These are phyloP conservation scores for Mesorhabditis belari DNA, from an alignment of 2,888 invertebrate species.

Conservation along the genomic window DNA sequence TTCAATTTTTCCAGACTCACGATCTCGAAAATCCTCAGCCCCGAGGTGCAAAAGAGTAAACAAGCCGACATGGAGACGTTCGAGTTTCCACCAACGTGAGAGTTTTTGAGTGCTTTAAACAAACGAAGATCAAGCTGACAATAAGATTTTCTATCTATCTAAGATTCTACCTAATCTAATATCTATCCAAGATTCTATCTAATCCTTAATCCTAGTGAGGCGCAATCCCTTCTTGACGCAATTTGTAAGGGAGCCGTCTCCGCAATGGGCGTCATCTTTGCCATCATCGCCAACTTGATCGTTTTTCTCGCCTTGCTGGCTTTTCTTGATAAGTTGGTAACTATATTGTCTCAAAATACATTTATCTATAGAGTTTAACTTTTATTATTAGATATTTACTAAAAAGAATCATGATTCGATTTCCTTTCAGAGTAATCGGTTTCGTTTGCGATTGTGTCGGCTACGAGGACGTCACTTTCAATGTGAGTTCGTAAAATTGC, in stretches of 20 bases:
- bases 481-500: background rate
- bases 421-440: background rate
- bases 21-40: slow-evolving; percentile 77
- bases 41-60: slow-evolving; percentile 74
- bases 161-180: too few species aligned
- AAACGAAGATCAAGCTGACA: too few species aligned
- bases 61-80: slow-evolving; percentile 70
- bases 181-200: too few species aligned
- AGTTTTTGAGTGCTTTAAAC: too few species aligned
- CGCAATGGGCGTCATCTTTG: slow-evolving; percentile 72
- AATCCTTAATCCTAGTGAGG: slow-evolving; percentile 64
- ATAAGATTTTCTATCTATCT: too few species aligned
- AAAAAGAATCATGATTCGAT: background rate
- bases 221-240: slow-evolving; percentile 78
- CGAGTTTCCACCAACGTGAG: slow-evolving; percentile 66
- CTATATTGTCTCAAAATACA: background rate
- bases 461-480: slow-evolving; percentile 7
- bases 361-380: too few species aligned
- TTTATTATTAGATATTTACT: background rate
- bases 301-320: slow-evolving; percentile 70
- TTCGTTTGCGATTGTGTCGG: slow-evolving; percentile 4
- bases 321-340: slow-evolving; percentile 1
- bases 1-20: background rate
- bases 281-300: slow-evolving; percentile 80
- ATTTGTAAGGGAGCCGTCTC: slow-evolving; percentile 78